A percentile compares a stretch with the other conserved stretches of the same genome.
Evolutionary conservation across 2,888 invertebrate species (phyloP).

Genomic region (Aphidoletes aphidimyza): DNA sequence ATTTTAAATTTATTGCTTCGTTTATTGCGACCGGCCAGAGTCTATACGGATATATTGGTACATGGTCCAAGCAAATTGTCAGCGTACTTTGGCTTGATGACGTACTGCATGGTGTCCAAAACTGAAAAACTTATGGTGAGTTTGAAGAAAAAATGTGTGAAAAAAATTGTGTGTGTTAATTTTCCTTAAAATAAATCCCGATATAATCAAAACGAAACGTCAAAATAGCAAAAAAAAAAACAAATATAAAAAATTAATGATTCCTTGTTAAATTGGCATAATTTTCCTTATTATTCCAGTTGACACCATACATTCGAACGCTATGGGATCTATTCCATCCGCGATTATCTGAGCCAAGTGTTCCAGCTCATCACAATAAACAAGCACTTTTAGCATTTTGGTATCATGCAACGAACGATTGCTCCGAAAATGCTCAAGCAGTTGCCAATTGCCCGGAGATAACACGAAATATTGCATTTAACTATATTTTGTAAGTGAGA

Average conservation of each 20-base stretch:
- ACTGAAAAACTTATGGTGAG: slow-evolving; percentile 92
- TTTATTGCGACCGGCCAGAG: slow-evolving; percentile 83
- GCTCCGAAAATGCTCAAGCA: slow-evolving; percentile 90
- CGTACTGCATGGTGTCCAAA: slow-evolving; percentile 89
- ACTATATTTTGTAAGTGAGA: slow-evolving; percentile 88
- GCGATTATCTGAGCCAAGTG: slow-evolving; percentile 91
- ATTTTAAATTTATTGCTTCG: slow-evolving; percentile 80
- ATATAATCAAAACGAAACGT: too few species aligned
- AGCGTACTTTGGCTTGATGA: slow-evolving; percentile 91
- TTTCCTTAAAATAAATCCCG: too few species aligned
- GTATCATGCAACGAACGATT: slow-evolving; percentile 93
- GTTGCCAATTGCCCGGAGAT: slow-evolving; percentile 88
- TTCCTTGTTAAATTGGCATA: too few species aligned
- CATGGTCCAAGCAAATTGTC: slow-evolving; percentile 93
- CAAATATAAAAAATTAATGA: neutral
- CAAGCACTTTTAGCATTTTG: slow-evolving; percentile 92
- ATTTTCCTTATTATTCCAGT: slow-evolving; percentile 69
- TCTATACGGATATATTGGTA: slow-evolving; percentile 85
- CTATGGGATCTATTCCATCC: slow-evolving; percentile 96
- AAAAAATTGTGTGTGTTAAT: slow-evolving; percentile 14
- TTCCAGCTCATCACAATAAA: slow-evolving; percentile 94
- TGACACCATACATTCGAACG: slow-evolving; percentile 90
- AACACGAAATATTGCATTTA: slow-evolving; percentile 94
- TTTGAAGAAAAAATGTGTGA: slow-evolving; percentile 55
- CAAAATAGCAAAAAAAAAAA: too few species aligned